phyloP scores from a whole-genome alignment of 2,888 invertebrate genomes.

The Ceratothoa steindachneri region DNA sequence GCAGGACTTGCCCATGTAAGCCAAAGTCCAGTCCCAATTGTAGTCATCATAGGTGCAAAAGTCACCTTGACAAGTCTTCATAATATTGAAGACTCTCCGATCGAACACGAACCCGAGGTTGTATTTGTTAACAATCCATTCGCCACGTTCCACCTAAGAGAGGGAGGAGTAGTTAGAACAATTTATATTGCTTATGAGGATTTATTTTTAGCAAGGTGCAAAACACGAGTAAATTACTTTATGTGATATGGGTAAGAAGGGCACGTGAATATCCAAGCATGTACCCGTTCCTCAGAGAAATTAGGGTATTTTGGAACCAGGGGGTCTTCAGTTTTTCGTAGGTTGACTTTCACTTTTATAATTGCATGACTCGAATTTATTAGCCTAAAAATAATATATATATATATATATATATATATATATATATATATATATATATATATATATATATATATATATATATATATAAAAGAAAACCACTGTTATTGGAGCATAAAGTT shows the following conservation, averaged over 20 bases:
- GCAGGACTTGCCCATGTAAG: slow-evolving; percentile 65
- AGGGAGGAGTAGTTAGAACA: neutral
- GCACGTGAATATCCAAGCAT: too few species aligned
- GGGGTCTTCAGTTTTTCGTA: too few species aligned
- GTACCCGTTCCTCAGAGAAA: too few species aligned
- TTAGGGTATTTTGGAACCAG: too few species aligned
- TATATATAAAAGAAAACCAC: too few species aligned
- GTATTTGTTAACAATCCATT: slow-evolving; percentile 40
- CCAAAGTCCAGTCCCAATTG: slow-evolving; percentile 98
- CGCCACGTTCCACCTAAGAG: slow-evolving; percentile 30
- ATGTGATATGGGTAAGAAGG: too few species aligned
- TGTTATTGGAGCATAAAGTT: too few species aligned
- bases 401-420: neutral
- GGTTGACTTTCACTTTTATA: too few species aligned
- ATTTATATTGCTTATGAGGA: neutral
- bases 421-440: neutral
- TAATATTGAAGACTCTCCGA: slow-evolving; percentile 75
- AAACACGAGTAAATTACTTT: too few species aligned
- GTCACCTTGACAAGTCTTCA: slow-evolving; percentile 58
- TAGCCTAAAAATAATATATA: neutral
- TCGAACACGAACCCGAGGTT: slow-evolving; percentile 82
- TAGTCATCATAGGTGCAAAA: slow-evolving; percentile 98
- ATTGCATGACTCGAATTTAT: too few species aligned
- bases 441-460: slow-evolving; percentile 5
- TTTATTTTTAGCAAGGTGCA: too few species aligned